Percentiles rank a stretch among this genome's conserved stretches.
These are phyloP conservation scores for Gortyna flavago DNA, from an alignment of 2,888 invertebrate species.

Conservation along the genomic window DNA sequence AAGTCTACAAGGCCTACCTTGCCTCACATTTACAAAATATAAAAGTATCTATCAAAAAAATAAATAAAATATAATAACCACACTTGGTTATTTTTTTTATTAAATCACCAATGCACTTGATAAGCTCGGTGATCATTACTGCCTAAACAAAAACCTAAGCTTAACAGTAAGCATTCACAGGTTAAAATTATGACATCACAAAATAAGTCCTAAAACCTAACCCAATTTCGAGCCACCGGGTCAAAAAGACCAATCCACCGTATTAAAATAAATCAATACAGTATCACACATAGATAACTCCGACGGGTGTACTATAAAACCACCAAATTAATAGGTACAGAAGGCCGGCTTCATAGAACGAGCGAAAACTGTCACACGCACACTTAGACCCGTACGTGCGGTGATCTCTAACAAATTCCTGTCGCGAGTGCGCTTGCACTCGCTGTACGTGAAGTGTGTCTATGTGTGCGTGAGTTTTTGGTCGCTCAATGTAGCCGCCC, in stretches of 20 bases:
- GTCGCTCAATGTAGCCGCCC: neutral
- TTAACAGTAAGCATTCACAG: neutral
- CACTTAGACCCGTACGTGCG: neutral
- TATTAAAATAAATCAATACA: conserved; percentile 63
- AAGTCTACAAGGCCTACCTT: no score
- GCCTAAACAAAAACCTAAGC: no score
- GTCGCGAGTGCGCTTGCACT: neutral
- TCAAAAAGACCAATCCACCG: conserved; percentile 15
- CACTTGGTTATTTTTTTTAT: no score
- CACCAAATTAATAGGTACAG: neutral
- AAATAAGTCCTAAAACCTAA: conserved; percentile 12
- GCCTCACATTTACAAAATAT: no score
- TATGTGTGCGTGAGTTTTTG: neutral
- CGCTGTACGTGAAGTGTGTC: neutral
- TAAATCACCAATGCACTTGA: neutral
- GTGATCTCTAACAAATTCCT: neutral
- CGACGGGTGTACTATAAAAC: conserved; percentile 36
- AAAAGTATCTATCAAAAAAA: no score
- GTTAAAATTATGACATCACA: neutral
- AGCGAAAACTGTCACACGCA: neutral
- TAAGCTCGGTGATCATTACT: neutral
- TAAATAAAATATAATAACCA: no score
- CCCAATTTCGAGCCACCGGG: neutral
- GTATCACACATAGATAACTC: conserved; percentile 60
- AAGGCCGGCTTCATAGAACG: neutral